These are phyloP conservation scores for Felis chaus DNA, from an alignment of 2,113 vertebrate species.

Conservation along the genomic window DNA sequence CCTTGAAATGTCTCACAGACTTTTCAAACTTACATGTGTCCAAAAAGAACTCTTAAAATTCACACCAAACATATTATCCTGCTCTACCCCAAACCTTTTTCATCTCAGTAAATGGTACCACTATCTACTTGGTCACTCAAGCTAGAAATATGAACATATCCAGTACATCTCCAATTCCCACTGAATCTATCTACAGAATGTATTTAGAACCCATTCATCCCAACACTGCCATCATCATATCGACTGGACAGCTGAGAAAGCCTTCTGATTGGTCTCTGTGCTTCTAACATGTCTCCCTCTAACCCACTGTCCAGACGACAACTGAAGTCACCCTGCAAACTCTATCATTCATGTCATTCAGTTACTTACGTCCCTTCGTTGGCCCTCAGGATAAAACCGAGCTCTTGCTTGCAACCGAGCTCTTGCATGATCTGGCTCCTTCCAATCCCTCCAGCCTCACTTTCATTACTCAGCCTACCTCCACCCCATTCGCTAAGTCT, in stretches of 20 bases:
- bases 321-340: background rate
- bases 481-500: background rate
- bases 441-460: background rate
- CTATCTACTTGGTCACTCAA: background rate
- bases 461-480: background rate
- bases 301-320: background rate
- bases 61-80: background rate
- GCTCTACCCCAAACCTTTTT: background rate
- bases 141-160: background rate
- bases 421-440: background rate
- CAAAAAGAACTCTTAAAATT: background rate
- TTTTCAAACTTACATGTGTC: background rate
- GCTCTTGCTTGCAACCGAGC: background rate
- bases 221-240: background rate
- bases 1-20: background rate
- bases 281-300: background rate
- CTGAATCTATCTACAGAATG: background rate
- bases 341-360: background rate
- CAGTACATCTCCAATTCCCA: background rate
- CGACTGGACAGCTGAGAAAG: background rate
- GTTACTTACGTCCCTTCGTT: background rate
- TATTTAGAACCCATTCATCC: background rate
- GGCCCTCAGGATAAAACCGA: background rate
- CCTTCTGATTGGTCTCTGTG: background rate
- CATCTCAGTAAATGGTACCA: background rate